A percentile compares a stretch with the other conserved stretches of the same genome.
Conservation (phyloP, 1,140 invertebrate species). For the Thaumatotibia leucotreta region DNA sequence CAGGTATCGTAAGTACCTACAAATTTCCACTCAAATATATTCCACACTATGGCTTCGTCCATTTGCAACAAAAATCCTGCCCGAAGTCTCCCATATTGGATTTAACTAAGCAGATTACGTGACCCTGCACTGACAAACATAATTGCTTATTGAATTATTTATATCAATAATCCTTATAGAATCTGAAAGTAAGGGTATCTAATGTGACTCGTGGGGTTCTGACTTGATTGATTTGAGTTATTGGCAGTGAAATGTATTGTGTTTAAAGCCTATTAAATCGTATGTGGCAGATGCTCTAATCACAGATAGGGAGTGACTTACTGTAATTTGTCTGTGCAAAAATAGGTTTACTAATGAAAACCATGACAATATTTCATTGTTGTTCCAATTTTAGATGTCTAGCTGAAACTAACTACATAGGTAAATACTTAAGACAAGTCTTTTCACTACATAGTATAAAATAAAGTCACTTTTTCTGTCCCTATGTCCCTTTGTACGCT, state of each 20-base stretch:
- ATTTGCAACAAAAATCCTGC: conserved; percentile 10
- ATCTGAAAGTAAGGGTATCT: conserved; percentile 20
- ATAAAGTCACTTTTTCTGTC: too few species aligned
- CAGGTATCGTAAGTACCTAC: too few species aligned
- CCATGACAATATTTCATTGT: too few species aligned
- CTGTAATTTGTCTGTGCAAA: too few species aligned
- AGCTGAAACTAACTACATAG: too few species aligned
- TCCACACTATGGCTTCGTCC: conserved; percentile 14
- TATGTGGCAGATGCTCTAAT: neutral
- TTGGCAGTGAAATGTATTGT: neutral
- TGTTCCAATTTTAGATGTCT: too few species aligned
- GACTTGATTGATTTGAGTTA: conserved; percentile 27
- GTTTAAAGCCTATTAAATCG: neutral
- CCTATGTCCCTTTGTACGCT: too few species aligned
- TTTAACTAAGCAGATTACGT: conserved; percentile 53
- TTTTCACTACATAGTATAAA: too few species aligned
- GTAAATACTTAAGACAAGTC: too few species aligned
- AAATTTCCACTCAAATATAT: too few species aligned
- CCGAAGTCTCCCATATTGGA: conserved; percentile 33
- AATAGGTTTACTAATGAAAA: too few species aligned
- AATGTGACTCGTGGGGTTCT: conserved; percentile 11
- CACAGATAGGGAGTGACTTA: neutral
- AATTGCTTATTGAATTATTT: conserved; percentile 68
- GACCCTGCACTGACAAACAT: conserved; percentile 31
- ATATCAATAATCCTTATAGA: conserved; percentile 43